phyloP scores from a whole-genome alignment of 2,888 invertebrate genomes.

The Drosophila siamana region DNA sequence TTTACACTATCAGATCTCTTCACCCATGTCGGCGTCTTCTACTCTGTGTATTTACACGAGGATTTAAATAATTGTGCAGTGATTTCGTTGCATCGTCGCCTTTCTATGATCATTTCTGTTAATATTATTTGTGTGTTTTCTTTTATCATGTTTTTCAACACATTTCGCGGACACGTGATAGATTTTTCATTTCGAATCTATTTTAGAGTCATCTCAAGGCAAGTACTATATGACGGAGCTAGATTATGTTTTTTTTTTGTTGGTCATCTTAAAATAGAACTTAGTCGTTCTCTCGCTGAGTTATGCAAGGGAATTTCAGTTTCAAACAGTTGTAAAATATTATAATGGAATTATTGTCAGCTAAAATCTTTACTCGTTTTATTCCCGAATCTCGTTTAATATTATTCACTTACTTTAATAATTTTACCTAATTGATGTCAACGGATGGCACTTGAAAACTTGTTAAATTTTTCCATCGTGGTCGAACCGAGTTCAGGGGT shows the following conservation, averaged over 20 bases:
- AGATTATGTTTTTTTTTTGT: constrained; percentile 1
- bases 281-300: constrained; percentile 20
- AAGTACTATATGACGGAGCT: not conserved
- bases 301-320: constrained; percentile 29
- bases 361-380: not conserved
- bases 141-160: constrained; percentile 10
- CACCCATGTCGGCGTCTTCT: constrained; percentile 14
- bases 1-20: constrained; percentile 48
- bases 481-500: constrained; percentile 4
- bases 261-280: constrained; percentile 45
- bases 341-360: constrained; percentile 10
- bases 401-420: not conserved
- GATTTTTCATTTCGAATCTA: constrained; percentile 18
- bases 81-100: constrained; percentile 5
- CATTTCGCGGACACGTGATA: constrained; percentile 30
- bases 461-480: constrained; percentile 59
- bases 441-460: constrained; percentile 22
- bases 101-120: not conserved
- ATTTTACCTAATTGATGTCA: constrained; percentile 1
- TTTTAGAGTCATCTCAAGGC: constrained; percentile 7
- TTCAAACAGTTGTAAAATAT: not conserved
- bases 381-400: constrained; percentile 3
- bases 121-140: not conserved
- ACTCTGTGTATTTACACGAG: constrained; percentile 17
- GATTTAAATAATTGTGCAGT: constrained; percentile 41